Conservation (phyloP, 2,113 vertebrate genomes). For the Elachura formosa region DNA sequence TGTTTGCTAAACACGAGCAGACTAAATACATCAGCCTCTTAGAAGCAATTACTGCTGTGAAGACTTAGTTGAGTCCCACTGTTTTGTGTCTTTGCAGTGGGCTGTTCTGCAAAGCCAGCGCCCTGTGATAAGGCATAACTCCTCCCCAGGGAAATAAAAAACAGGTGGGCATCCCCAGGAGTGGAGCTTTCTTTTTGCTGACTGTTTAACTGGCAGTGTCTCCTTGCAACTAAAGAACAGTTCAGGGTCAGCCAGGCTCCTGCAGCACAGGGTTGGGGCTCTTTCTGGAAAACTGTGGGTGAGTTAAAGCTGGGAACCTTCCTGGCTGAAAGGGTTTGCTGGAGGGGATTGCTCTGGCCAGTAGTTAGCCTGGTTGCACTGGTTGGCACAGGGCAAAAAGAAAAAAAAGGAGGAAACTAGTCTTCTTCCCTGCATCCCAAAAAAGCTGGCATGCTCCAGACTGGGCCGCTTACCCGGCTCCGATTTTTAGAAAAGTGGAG, state of each 20-base stretch:
- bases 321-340: too few relatives aligned
- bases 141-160: slow-evolving; percentile 15
- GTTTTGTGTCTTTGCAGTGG: background rate
- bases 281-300: background rate
- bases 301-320: background rate
- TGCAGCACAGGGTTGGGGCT: background rate
- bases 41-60: slow-evolving; percentile 4
- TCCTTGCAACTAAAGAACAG: background rate
- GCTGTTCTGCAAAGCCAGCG: background rate
- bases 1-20: slow-evolving; percentile 1
- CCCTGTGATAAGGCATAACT: background rate
- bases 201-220: background rate
- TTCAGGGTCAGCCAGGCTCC: background rate
- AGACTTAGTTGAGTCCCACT: background rate
- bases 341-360: background rate
- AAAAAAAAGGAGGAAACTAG: background rate
- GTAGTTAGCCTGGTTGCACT: background rate
- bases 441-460: background rate
- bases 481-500: background rate
- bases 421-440: background rate
- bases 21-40: background rate
- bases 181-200: background rate
- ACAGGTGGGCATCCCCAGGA: background rate
- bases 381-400: background rate
- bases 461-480: background rate